Evolutionary conservation across 2,888 invertebrate species (phyloP), one percentile per base, ranked within the genome.

Genomic region (Crossocerus cetratus): DNA sequence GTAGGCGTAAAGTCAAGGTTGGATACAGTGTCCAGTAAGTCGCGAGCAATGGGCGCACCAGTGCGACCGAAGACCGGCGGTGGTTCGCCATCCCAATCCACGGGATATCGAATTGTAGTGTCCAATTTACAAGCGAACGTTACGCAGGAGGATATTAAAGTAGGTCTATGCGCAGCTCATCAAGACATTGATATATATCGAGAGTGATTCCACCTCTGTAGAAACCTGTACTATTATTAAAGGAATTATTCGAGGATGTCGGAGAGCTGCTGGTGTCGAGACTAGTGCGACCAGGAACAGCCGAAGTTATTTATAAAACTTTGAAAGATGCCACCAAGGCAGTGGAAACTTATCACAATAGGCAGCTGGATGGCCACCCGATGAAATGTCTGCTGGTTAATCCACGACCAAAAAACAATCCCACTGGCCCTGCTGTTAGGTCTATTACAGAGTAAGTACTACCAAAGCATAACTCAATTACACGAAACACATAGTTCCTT

Each of bases 221-320:
- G 8, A 23, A 23, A n/a, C 23, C 16, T 54, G 2, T 45, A n/a
- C 43, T 32, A 32, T 32, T 32, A 21, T n/a, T 75, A 55, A 32
- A 96, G 96, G 98, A 98, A 90, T 91, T 98, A 57, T 98, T 98
- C 92, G 97, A 97, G 86, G 98, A 98, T 88, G 95, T 98, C 74
- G 98, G 98, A 0, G 95, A 96, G 57, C 92, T 98, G 87, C 91
- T 96, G 67, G 95, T 95, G 78, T 97, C 97, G 0, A 94, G 96
- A 82, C 92, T 98, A 82, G 95, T 97, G 14, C 94, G 97, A 56
- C 95, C 96, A 0, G 98, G 98, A 0, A 95, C 95, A 2, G 98
- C 98, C 0, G 98, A 98, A 91, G 97, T 98, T 0, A 96, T 97
- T 80, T 98, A 97, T 89, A 95, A 95, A 86, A 94, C 94, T 56